These are phyloP conservation scores for Oryzias dopingdopingensis DNA, from an alignment of 2,797 vertebrate species.

Conservation along the genomic window DNA sequence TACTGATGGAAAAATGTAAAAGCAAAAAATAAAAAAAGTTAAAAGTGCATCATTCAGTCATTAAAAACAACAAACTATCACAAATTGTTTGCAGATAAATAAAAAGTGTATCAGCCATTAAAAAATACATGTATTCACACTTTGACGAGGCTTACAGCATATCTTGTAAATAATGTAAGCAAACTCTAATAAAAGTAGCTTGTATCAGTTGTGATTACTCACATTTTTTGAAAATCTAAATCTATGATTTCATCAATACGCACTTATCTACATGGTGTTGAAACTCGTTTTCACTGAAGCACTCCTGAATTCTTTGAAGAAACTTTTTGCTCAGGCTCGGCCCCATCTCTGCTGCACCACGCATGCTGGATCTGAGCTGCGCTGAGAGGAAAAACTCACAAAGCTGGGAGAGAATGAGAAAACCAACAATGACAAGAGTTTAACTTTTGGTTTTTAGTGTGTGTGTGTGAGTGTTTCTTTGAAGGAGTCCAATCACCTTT, in stretches of 20 bases:
- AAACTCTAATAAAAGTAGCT: neutral
- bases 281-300: conserved; percentile 42
- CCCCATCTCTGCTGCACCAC: conserved; percentile 14
- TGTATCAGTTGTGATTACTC: neutral
- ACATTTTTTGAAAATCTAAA: neutral
- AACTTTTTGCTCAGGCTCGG: conserved; percentile 48
- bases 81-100: no score
- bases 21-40: no score
- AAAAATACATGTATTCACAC: no score
- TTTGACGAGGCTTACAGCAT: no score
- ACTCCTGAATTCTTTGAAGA: conserved; percentile 49
- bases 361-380: conserved; percentile 41
- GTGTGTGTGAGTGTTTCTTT: neutral
- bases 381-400: conserved; percentile 58
- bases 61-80: no score
- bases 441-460: neutral
- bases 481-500: conserved; percentile 41
- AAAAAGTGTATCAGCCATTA: no score
- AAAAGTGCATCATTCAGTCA: no score
- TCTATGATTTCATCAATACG: conserved; percentile 14
- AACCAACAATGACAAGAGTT: neutral
- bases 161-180: neutral
- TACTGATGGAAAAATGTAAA: no score
- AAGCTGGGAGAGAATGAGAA: conserved; percentile 52
- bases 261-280: conserved; percentile 61